These are phyloP conservation scores for Macrobrachium nipponense DNA, from an alignment of 1,140 invertebrate species.

Conservation along the genomic window DNA sequence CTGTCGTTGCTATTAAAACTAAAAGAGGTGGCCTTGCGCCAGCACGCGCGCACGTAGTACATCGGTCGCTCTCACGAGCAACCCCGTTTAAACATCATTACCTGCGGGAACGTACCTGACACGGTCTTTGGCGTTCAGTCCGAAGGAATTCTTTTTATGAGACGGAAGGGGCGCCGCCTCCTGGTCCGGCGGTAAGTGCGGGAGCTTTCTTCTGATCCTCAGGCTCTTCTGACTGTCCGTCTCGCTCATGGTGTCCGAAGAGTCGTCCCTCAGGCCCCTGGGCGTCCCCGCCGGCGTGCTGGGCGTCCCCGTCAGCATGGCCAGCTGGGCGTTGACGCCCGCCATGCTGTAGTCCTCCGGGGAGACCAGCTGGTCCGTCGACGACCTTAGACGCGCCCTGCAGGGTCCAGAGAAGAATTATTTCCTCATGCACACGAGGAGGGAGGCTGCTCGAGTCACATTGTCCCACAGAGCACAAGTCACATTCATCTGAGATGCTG, in stretches of 20 bases:
- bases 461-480: no score
- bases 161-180: conserved; percentile 72
- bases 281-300: conserved; percentile 61
- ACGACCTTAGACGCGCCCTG: conserved; percentile 61
- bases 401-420: conserved; percentile 11
- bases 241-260: conserved; percentile 72
- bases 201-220: conserved; percentile 73
- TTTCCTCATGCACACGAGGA: neutral
- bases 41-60: no score
- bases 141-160: conserved; percentile 68
- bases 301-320: conserved; percentile 59
- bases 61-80: no score
- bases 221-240: conserved; percentile 72
- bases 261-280: conserved; percentile 67
- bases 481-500: no score
- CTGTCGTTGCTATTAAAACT: no score
- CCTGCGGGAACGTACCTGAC: conserved; percentile 65
- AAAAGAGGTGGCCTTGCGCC: no score
- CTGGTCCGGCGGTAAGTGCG: conserved; percentile 74
- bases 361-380: conserved; percentile 59
- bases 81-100: conserved; percentile 26
- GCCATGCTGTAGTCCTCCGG: conserved; percentile 57
- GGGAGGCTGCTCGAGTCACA: neutral
- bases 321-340: conserved; percentile 55
- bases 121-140: conserved; percentile 66